Evolutionary conservation across 2,797 vertebrate genomes (phyloP).

Genomic region (Danio choprae): DNA sequence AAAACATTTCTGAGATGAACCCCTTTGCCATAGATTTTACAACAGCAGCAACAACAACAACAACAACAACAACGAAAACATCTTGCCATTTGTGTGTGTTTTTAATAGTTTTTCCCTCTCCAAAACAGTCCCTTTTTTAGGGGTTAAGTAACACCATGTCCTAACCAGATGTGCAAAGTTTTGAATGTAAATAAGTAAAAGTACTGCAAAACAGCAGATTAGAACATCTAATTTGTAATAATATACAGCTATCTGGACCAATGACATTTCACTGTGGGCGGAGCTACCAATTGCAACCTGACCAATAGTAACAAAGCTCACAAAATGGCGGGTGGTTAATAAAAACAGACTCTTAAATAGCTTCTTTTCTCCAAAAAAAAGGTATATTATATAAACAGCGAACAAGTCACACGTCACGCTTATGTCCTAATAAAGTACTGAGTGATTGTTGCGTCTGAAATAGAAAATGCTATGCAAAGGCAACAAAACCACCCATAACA

Average conservation of each 20-base stretch:
- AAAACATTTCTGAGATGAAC: constrained; percentile 6
- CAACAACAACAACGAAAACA: constrained; percentile 50
- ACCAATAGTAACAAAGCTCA: neutral
- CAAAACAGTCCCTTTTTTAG: constrained; percentile 47
- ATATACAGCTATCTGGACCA: constrained; percentile 13
- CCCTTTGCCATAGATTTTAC: constrained; percentile 47
- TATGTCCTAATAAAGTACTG: neutral
- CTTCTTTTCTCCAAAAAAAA: neutral
- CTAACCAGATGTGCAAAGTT: neutral
- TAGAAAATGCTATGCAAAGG: neutral
- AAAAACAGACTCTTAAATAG: neutral
- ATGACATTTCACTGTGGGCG: constrained; percentile 24
- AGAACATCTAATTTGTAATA: neutral
- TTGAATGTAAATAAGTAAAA: constrained; percentile 25
- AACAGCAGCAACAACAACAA: constrained; percentile 43
- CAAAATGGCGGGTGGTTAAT: neutral
- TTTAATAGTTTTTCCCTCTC: constrained; percentile 32
- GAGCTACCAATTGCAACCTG: neutral
- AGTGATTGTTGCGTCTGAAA: neutral
- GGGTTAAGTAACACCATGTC: constrained; percentile 7
- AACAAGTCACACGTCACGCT: neutral
- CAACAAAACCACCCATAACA: neutral
- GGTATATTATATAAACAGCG: neutral
- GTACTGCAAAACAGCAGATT: constrained; percentile 32
- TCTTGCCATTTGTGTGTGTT: constrained; percentile 38